Conservation (phyloP, 2,797 vertebrate genomes). For the Salmo trutta region DNA sequence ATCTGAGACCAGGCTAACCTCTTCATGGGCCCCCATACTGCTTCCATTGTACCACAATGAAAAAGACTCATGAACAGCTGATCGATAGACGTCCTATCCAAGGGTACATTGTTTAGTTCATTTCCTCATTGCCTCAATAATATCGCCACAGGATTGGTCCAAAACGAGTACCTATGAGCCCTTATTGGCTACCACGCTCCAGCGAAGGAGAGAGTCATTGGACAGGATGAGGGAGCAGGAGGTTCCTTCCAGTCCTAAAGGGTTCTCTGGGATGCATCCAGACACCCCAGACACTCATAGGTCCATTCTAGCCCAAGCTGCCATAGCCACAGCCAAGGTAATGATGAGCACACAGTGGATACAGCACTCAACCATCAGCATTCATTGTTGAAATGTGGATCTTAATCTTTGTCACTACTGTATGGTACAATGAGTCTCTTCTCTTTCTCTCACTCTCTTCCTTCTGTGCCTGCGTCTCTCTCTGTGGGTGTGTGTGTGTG, state of each 20-base stretch:
- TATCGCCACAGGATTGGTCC: conserved; percentile 87
- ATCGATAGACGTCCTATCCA: conserved; percentile 22
- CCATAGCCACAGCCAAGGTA: conserved; percentile 84
- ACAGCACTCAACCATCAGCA: not conserved
- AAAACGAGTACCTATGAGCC: conserved; percentile 87
- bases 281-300: conserved; percentile 69
- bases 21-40: conserved; percentile 45
- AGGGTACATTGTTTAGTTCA: conserved; percentile 2
- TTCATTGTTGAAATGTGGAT: conserved; percentile 16
- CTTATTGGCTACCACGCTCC: conserved; percentile 75
- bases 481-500: not conserved
- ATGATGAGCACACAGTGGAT: not conserved
- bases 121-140: conserved; percentile 36
- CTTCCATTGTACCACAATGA: not conserved
- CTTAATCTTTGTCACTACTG: conserved; percentile 31
- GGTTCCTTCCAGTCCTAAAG: conserved; percentile 68
- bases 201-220: conserved; percentile 85
- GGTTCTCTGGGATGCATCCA: conserved; percentile 67
- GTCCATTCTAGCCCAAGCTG: conserved; percentile 79
- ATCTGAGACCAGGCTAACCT: conserved; percentile 29
- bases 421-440: conserved; percentile 28
- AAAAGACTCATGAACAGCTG: conserved; percentile 32
- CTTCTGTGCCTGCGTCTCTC: conserved; percentile 21
- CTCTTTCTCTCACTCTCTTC: not conserved
- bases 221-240: conserved; percentile 86